Evolutionary conservation across 2,113 vertebrate genomes (phyloP), one percentile per base, ranked within the genome.

Genomic region (Erinaceus europaeus): DNA sequence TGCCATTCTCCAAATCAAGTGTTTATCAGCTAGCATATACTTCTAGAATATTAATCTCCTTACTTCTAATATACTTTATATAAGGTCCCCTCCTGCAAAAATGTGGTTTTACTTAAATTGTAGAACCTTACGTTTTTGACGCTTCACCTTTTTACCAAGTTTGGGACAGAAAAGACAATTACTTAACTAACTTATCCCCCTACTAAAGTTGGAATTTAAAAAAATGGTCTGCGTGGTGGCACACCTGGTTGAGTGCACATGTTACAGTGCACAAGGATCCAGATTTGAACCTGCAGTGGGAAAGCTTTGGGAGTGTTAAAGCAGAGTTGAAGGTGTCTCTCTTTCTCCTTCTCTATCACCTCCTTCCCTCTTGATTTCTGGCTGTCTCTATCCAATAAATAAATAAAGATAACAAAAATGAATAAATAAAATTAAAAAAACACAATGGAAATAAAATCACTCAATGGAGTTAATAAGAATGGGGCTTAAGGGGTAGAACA

Each of bases 151-250:
- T 76, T 77, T 75, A 38, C 1, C 27, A 44, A 84, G 2, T 48
- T n/a, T 18, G 17, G 44, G 27, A 80, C 32, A 69, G 67, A 91
- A 85, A 90, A 69, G 25, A 76, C 48, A 92, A 81, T 77, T 40
- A 32, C 36, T 50, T 67, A 20, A 14, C 25, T 25, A 64, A 46
- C 18, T 62, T 69, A 55, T 34, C 52, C 65, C 84, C 50, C 9
- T 23, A 36, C 5, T 25, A 13, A 53, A 59, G 12, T 4, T 68
- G 38, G 5, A n/a, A 40, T 75, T 82, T 77, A 59, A n/a, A n/a
- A n/a, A n/a, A n/a, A n/a, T n/a, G n/a, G 27, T 77, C 78, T 77
- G n/a, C n/a, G n/a, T n/a, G n/a, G n/a, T n/a, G n/a, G n/a, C n/a
- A n/a, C n/a, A n/a, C n/a, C n/a, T n/a, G n/a, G n/a, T n/a, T n/a